Evolutionary conservation across 1,140 invertebrate genomes (phyloP), one percentile per base, ranked within the genome.

Genomic region (Notospermus geniculatus): DNA sequence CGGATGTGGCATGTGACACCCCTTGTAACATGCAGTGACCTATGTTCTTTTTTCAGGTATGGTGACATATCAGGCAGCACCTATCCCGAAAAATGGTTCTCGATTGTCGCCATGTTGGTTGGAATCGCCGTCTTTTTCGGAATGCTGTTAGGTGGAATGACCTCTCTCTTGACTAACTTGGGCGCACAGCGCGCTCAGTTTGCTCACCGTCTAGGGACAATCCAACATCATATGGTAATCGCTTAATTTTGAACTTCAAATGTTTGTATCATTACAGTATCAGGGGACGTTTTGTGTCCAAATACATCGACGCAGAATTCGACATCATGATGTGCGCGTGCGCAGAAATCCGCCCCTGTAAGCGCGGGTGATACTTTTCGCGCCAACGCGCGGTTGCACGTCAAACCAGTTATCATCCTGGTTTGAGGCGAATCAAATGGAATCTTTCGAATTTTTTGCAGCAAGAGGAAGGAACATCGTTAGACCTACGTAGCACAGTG

Each of bases 51-150:
- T 55, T 55, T n/a, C 29, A 55, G 54, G 11, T 55, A 55, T 30
- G 54, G 54, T 28, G 54, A 55, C 27, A 30, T 55, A 2, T 28
- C 23, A 19, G 29, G 23, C 29, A 27, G 15, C 29, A 55, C 54
- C 4, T 17, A 17, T 32, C n/a, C 29, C 4, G 54, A 55, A 19
- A 55, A 55, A 55, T 27, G 23, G 23, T 55, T 22, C 25, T 28
- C 4, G 5, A 27, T 55, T 32, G 29, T 19, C 19, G 54, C 4
- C 23, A 55, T 55, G 54, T 55, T 55, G 29, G 29, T 55, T 19
- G 54, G 54, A 22, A 55, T 55, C 5, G 29, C 17, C 11, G 23
- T 55, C n/a, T 55, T 55, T 23, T 55, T 55, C 54, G 54, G 54
- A 2, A 55, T 55, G 54, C 29, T 55, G 29, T 11, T 55, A 5